These are phyloP conservation scores for Scomber colias DNA, from an alignment of 2,113 vertebrate species.

Conservation along the genomic window DNA sequence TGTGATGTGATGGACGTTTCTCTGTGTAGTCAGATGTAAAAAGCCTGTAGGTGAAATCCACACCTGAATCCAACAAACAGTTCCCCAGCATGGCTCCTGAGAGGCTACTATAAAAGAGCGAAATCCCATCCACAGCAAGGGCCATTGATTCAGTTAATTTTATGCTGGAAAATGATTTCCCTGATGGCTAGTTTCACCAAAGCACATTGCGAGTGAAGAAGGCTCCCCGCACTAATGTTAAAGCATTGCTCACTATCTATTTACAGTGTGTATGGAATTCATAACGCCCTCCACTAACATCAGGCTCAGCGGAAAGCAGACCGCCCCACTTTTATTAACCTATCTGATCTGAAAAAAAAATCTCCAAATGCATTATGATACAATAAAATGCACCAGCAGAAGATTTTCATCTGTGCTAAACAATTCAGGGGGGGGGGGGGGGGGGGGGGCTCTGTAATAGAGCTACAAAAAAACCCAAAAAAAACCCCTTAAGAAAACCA, in stretches of 20 bases:
- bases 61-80: constrained; percentile 67
- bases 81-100: constrained; percentile 60
- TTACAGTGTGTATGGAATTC: constrained; percentile 71
- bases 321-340: constrained; percentile 33
- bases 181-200: constrained; percentile 76
- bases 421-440: constrained; percentile 17
- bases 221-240: constrained; percentile 74
- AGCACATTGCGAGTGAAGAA: constrained; percentile 69
- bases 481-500: neutral
- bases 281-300: constrained; percentile 50
- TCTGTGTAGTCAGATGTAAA: constrained; percentile 58
- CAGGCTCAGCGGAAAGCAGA: constrained; percentile 26
- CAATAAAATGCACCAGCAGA: constrained; percentile 19
- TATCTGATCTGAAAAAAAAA: constrained; percentile 9
- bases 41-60: constrained; percentile 66
- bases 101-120: constrained; percentile 75
- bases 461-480: neutral
- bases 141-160: constrained; percentile 86
- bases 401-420: constrained; percentile 39
- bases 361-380: constrained; percentile 25
- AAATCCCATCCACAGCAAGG: constrained; percentile 72
- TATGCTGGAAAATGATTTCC: constrained; percentile 86
- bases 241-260: constrained; percentile 76
- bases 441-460: neutral
- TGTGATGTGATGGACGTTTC: constrained; percentile 62